phyloP scores from a whole-genome alignment of 2,888 invertebrate genomes.

The Protonemura montana region DNA sequence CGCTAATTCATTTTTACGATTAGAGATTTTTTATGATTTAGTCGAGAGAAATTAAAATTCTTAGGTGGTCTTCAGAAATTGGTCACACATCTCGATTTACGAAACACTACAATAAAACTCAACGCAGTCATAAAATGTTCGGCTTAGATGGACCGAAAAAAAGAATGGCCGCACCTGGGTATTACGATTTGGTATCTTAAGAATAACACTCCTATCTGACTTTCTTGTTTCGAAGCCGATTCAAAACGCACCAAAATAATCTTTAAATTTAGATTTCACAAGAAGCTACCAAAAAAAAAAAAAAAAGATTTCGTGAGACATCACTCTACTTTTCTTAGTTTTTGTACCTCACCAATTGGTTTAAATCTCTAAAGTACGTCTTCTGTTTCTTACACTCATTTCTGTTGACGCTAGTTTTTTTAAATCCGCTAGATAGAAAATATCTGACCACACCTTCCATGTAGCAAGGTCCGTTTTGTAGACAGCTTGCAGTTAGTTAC shows the following conservation, averaged over 20 bases:
- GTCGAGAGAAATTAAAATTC: slow-evolving; percentile 7
- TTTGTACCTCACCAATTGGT: neutral
- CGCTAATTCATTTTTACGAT: neutral
- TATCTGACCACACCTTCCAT: neutral
- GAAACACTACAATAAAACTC: neutral
- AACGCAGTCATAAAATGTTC: neutral
- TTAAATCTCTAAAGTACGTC: neutral
- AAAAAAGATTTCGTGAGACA: neutral
- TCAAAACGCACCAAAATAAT: neutral
- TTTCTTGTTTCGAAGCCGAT: neutral
- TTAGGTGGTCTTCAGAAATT: neutral
- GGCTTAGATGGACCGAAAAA: neutral
- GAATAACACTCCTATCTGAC: neutral
- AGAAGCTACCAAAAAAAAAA: neutral
- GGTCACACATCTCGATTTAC: neutral
- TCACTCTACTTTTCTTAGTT: neutral
- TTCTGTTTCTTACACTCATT: neutral
- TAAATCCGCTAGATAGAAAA: neutral
- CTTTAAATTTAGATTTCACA: neutral
- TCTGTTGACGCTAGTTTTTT: neutral
- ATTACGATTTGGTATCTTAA: neutral
- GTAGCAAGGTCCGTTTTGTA: neutral
- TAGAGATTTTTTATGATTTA: too few species aligned
- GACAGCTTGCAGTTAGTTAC: neutral
- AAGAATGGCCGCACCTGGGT: neutral